Conservation (phyloP, 1,140 invertebrate genomes). For the Pentalonia nigronervosa region DNA sequence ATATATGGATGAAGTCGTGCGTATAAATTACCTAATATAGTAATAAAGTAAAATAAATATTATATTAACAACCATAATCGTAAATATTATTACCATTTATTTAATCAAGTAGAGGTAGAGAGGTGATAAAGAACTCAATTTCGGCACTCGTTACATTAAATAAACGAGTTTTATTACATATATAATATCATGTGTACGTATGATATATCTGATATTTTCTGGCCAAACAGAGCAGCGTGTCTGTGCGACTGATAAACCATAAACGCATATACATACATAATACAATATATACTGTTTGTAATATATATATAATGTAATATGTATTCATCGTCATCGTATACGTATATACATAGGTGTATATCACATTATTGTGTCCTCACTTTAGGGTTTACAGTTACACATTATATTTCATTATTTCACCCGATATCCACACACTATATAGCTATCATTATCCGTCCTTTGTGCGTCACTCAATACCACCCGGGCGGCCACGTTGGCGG, state of each 20-base stretch:
- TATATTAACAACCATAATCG: too few species aligned
- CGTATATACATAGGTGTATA: not conserved
- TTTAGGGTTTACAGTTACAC: constrained; percentile 57
- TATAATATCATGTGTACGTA: not conserved
- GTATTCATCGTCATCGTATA: not conserved
- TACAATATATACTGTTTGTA: not conserved
- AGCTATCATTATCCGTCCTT: constrained; percentile 43
- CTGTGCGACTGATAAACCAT: not conserved
- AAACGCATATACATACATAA: too few species aligned
- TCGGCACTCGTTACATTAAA: not conserved
- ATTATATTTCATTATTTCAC: constrained; percentile 56
- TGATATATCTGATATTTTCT: not conserved
- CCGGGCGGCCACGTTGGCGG: not conserved
- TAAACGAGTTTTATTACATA: not conserved
- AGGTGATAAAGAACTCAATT: not conserved
- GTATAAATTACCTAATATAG: not conserved
- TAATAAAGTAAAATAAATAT: not conserved
- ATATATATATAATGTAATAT: not conserved
- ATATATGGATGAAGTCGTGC: not conserved
- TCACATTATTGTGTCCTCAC: constrained; percentile 37
- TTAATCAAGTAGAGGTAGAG: not conserved
- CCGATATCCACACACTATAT: constrained; percentile 47
- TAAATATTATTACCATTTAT: not conserved
- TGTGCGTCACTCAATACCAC: constrained; percentile 44
- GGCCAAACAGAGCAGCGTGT: not conserved